Conservation (phyloP, 2,113 vertebrate genomes). For the Theristicus caerulescens region DNA sequence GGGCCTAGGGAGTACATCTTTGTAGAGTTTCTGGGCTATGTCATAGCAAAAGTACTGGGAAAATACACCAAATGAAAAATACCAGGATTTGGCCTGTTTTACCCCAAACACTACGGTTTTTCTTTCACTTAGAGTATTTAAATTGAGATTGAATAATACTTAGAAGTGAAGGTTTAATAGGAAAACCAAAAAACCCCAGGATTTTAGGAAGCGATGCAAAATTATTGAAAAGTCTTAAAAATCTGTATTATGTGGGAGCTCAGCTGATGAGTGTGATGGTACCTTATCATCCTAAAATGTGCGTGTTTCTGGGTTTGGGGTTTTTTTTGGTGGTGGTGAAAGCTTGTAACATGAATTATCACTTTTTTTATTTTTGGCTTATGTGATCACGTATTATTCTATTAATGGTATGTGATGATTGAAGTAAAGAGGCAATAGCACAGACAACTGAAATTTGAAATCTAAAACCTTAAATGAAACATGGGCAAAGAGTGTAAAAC, state of each 20-base stretch:
- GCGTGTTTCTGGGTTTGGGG: background rate
- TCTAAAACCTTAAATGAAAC: background rate
- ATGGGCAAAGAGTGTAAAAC: background rate
- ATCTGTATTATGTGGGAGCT: rapidly evolving
- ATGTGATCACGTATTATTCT: background rate
- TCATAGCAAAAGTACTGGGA: background rate
- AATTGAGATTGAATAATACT: background rate
- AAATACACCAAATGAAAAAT: background rate
- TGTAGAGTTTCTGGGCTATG: background rate
- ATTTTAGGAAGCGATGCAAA: background rate
- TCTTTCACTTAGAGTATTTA: background rate
- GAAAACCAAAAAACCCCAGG: rapidly evolving
- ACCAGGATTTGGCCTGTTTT: background rate
- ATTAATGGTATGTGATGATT: background rate
- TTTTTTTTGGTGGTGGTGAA: too few relatives aligned
- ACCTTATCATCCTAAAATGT: background rate
- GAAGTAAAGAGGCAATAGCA: background rate
- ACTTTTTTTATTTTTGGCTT: background rate
- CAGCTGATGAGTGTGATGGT: background rate
- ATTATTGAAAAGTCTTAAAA: background rate
- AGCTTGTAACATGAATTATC: rapidly evolving
- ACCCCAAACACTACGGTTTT: background rate
- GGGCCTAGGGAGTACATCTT: background rate
- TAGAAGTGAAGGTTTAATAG: background rate
- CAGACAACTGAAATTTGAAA: background rate